Evolutionary conservation across 2,797 vertebrate species (phyloP).

Genomic region (Bovichtus variegatus): DNA sequence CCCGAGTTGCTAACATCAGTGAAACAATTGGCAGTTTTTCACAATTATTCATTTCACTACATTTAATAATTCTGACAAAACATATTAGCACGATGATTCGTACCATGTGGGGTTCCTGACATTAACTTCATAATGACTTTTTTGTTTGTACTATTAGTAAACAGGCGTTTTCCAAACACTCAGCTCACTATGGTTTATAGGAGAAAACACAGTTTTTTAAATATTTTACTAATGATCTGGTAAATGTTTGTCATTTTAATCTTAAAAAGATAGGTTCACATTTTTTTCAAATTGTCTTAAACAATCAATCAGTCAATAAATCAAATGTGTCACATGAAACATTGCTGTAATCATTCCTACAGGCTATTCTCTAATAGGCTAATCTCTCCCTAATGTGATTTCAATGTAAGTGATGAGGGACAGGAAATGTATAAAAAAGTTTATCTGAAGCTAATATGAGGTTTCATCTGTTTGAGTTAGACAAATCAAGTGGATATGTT

Average conservation of each 20-base stretch:
- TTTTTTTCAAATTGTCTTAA: not conserved
- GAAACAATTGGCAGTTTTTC: conserved; percentile 10
- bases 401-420: not conserved
- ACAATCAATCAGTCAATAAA: no score
- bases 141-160: not conserved
- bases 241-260: not conserved
- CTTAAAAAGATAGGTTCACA: not conserved
- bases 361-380: no score
- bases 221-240: not conserved
- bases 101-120: not conserved
- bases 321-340: no score
- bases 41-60: not conserved
- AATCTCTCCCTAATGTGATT: not conserved
- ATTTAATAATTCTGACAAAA: conserved; percentile 11
- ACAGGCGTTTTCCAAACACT: not conserved
- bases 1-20: conserved; percentile 11
- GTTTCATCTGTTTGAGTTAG: not conserved
- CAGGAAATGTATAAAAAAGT: not conserved
- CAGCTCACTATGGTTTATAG: not conserved
- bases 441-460: not conserved
- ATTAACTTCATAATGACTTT: conserved; percentile 16
- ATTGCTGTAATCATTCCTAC: not conserved
- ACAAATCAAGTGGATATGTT: not conserved
- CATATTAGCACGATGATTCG: not conserved
- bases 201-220: not conserved